Evolutionary conservation across 2,113 vertebrate genomes (phyloP), one percentile per base, ranked within the genome.

Genomic region (Hylia prasina): DNA sequence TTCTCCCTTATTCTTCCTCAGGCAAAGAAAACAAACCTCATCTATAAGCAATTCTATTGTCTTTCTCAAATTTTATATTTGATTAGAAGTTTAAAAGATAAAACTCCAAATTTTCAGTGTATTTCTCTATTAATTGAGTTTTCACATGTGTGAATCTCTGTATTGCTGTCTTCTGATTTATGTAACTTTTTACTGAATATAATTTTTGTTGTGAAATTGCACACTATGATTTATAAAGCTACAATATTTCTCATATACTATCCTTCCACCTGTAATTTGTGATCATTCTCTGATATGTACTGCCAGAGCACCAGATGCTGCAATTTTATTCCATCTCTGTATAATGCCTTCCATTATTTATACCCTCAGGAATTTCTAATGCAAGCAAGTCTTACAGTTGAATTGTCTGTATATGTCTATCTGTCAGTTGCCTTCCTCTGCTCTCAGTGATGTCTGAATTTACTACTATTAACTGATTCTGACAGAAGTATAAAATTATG

Each of bases 331-430:
- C 64, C 39, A 7, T 65, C 31, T 83, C 23, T 1, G 0, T 76
- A 19, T 68, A 84, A 21, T 90, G 31, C n/a, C 27, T 88, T 76
- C 40, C 31, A 61, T 85, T 90, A 60, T 87, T 95, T 94, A 76
- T 64, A 71, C 79, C 61, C 90, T 82, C 40, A 79, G 78, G 70
- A 93, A 87, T 87, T 91, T 94, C 90, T 71, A 57, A 76, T 85
- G 48, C 47, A 94, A 87, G 48, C 39, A 84, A 79, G 22, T 11
- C 19, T 79, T 75, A 53, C 6, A 40, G 65, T 63, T 82, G n/a
- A 68, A 93, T 94, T 85, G 30, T 90, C 85, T 95, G 70, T 93
- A 45, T 93, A 80, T 90, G 61, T 91, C 93, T 94, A 18, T 82
- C 87, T 94, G 78, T 93, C 78, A 85, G 28, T 76, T 82, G 40